Evolutionary conservation across 2,113 vertebrate species (phyloP).

Genomic region (Ranitomeya imitator): DNA sequence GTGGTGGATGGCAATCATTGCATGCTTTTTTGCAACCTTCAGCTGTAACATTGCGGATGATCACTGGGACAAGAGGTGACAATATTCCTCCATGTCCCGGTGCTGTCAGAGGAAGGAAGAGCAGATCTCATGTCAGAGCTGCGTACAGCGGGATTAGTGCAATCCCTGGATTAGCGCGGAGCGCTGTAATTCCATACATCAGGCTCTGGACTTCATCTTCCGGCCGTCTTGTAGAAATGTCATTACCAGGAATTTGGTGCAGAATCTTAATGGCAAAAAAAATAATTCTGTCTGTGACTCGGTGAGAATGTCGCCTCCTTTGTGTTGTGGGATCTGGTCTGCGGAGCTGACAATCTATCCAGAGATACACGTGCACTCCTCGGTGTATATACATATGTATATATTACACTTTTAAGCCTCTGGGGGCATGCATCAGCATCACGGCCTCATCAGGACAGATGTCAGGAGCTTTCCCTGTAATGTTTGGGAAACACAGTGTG

Average conservation of each 20-base stretch:
- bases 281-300: neutral
- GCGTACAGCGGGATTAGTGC: neutral
- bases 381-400: too few species aligned
- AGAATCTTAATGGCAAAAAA: neutral
- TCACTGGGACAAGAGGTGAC: neutral
- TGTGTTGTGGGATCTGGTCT: neutral
- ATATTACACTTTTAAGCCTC: too few species aligned
- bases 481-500: too few species aligned
- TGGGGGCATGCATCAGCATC: too few species aligned
- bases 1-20: neutral
- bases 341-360: neutral
- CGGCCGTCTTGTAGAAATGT: neutral
- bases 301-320: neutral
- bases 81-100: neutral
- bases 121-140: neutral
- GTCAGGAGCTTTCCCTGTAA: too few species aligned
- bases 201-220: constrained; percentile 42
- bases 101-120: constrained; percentile 19
- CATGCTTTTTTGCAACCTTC: neutral
- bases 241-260: neutral
- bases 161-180: neutral
- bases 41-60: neutral
- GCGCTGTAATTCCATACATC: neutral
- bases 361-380: too few species aligned
- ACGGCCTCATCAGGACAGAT: too few species aligned